phyloP scores from a whole-genome alignment of 2,888 invertebrate species.

The Cordilura impudica region DNA sequence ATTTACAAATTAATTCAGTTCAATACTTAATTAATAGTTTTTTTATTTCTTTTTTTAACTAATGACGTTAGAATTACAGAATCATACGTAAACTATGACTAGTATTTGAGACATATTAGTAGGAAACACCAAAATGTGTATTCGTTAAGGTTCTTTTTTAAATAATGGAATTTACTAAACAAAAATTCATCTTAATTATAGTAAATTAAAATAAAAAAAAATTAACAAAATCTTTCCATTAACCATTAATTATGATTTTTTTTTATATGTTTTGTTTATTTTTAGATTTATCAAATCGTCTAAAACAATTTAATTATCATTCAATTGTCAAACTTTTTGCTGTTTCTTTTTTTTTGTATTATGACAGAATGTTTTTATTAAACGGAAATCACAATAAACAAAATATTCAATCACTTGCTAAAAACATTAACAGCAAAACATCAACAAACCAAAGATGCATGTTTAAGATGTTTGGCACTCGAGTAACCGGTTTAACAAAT shows the following conservation, averaged over 20 bases:
- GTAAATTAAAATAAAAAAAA: not conserved
- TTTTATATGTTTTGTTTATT: conserved; percentile 31
- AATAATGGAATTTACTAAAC: not conserved
- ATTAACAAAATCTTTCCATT: not conserved
- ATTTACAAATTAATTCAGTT: conserved; percentile 25
- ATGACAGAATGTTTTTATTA: conserved; percentile 51
- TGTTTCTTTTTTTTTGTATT: conserved; percentile 19
- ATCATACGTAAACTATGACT: conserved; percentile 33
- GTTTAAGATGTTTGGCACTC: not conserved
- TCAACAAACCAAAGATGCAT: not conserved
- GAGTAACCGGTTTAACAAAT: conserved; percentile 25
- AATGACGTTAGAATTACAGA: not conserved
- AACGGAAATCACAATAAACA: conserved; percentile 33
- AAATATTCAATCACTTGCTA: not conserved
- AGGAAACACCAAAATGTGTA: not conserved
- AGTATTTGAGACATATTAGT: not conserved
- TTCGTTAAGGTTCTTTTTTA: not conserved
- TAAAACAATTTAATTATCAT: not conserved
- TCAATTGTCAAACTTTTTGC: not conserved
- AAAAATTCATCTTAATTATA: not conserved
- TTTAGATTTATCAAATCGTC: conserved; percentile 11
- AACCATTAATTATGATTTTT: not conserved
- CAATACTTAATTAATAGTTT: conserved; percentile 3
- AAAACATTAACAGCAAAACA: not conserved
- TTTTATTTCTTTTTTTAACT: not conserved